Conservation (phyloP, 2,113 vertebrate species). For the Muntiacus muntjak region DNA sequence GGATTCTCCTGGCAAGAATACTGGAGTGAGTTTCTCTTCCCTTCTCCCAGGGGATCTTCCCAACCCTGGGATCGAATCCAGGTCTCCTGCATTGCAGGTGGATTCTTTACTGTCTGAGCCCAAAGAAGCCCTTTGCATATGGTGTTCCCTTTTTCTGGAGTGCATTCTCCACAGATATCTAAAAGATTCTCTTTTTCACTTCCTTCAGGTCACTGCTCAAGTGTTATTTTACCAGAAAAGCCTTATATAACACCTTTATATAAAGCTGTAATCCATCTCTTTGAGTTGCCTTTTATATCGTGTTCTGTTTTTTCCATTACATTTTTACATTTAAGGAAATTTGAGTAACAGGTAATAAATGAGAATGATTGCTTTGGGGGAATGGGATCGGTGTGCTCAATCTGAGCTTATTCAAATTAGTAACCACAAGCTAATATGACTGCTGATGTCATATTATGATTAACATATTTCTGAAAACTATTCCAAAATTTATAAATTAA, state of each 20-base stretch:
- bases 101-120: not conserved
- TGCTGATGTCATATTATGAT: not conserved
- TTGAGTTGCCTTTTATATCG: not conserved
- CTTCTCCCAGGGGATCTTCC: not conserved
- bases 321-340: not conserved
- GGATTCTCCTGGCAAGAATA: not conserved
- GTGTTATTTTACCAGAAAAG: not conserved
- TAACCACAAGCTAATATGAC: not conserved
- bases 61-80: not conserved
- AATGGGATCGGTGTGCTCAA: not conserved
- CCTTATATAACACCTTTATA: not conserved
- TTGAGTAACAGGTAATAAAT: not conserved
- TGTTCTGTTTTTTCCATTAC: not conserved
- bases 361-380: not conserved
- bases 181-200: not conserved
- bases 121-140: not conserved
- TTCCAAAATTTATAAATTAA: not conserved
- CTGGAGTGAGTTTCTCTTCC: not conserved
- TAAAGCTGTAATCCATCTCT: not conserved
- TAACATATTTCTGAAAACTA: not conserved
- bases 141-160: not conserved
- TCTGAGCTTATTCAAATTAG: not conserved
- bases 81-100: not conserved
- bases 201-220: not conserved
- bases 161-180: not conserved